phyloP scores from a whole-genome alignment of 2,113 vertebrate species.

The Cheilinus undulatus region DNA sequence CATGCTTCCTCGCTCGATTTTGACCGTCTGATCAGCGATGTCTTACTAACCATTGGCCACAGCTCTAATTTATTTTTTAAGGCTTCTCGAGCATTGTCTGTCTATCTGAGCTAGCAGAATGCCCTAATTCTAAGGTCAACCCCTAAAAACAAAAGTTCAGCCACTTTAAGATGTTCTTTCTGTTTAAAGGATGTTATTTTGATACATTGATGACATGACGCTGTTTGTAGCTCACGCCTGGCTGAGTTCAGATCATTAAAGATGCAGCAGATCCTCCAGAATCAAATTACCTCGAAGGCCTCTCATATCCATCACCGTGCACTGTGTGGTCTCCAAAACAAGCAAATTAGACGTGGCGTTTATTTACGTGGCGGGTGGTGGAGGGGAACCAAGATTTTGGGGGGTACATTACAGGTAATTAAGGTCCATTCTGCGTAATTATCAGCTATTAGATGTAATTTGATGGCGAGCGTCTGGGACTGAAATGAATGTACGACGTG shows the following conservation, averaged over 20 bases:
- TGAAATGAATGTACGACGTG: slow-evolving; percentile 24
- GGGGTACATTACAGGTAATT: slow-evolving; percentile 75
- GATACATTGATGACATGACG: neutral
- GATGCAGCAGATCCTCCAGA: slow-evolving; percentile 57
- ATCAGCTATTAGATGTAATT: slow-evolving; percentile 74
- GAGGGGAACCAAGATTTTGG: slow-evolving; percentile 69
- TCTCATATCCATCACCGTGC: slow-evolving; percentile 63
- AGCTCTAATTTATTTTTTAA: no score
- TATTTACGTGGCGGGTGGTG: slow-evolving; percentile 72
- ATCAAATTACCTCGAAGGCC: slow-evolving; percentile 68
- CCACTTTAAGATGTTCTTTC: neutral
- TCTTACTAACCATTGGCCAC: no score
- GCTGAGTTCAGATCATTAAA: slow-evolving; percentile 60
- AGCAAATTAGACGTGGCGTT: slow-evolving; percentile 73
- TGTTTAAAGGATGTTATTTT: neutral
- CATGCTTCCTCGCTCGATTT: no score
- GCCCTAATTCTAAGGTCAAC: no score
- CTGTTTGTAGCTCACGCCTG: slow-evolving; percentile 4
- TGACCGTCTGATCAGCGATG: no score
- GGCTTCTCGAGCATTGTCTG: no score
- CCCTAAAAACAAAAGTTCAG: neutral
- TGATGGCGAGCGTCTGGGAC: slow-evolving; percentile 50
- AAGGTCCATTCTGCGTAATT: slow-evolving; percentile 75
- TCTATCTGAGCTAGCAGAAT: no score
- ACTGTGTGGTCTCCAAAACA: slow-evolving; percentile 67